These are phyloP conservation scores for Torymus tubicola DNA, from an alignment of 2,888 invertebrate genomes.

Conservation along the genomic window DNA sequence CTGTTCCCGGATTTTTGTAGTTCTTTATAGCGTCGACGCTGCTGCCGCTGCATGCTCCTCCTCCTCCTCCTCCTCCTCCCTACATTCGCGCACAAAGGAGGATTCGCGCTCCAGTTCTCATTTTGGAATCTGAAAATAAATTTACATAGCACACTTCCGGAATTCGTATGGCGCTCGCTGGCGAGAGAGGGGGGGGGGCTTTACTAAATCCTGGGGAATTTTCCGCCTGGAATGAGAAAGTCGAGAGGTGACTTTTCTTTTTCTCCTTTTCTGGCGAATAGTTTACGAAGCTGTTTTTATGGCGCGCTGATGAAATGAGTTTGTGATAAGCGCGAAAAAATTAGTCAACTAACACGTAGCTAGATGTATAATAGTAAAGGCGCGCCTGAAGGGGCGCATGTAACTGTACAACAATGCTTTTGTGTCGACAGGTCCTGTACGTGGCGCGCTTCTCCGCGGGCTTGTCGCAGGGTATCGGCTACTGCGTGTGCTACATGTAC, in stretches of 20 bases:
- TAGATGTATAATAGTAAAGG: no score
- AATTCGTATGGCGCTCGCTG: slow-evolving; percentile 1
- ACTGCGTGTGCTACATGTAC: slow-evolving; percentile 64
- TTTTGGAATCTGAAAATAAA: slow-evolving; percentile 44
- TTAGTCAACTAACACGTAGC: no score
- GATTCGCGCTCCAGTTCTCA: slow-evolving; percentile 39
- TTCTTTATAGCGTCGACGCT: slow-evolving; percentile 15
- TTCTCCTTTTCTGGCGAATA: slow-evolving; percentile 8
- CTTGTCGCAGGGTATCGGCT: slow-evolving; percentile 60
- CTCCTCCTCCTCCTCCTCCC: not conserved
- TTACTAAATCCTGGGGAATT: slow-evolving; percentile 35
- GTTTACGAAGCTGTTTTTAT: slow-evolving; percentile 17
- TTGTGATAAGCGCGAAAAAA: no score
- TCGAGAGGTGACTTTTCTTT: slow-evolving; percentile 5
- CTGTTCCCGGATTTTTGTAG: slow-evolving; percentile 15
- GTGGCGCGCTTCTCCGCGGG: slow-evolving; percentile 64
- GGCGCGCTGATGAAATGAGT: no score
- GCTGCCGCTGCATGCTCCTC: not conserved
- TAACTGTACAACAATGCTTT: not conserved
- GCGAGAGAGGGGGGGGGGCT: not conserved
- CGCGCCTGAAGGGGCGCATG: no score
- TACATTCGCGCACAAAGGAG: slow-evolving; percentile 1
- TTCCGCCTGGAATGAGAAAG: slow-evolving; percentile 29
- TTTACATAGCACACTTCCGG: slow-evolving; percentile 28
- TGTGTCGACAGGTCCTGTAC: slow-evolving; percentile 62